Conservation (phyloP, 2,888 invertebrate species). For the Drosophila meridiana region DNA sequence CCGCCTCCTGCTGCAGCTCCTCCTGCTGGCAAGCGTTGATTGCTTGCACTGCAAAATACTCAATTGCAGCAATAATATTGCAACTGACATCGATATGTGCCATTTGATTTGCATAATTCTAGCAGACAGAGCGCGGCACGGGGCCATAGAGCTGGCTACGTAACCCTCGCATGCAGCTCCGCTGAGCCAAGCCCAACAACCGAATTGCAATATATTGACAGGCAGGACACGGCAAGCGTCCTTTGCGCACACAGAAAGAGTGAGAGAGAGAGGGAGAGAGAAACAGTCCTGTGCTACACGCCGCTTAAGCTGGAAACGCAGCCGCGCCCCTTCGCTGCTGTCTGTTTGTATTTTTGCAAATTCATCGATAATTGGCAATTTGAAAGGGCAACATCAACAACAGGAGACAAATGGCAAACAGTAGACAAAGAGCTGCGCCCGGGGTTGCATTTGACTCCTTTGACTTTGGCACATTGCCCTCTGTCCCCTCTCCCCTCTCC, state of each 20-base stretch:
- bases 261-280: neutral
- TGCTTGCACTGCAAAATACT: conserved; percentile 63
- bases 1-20: neutral
- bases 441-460: conserved; percentile 67
- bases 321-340: conserved; percentile 54
- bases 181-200: conserved; percentile 45
- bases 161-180: conserved; percentile 47
- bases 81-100: conserved; percentile 78
- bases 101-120: conserved; percentile 79
- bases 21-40: conserved; percentile 42
- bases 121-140: conserved; percentile 43
- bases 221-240: conserved; percentile 33
- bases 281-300: conserved; percentile 20
- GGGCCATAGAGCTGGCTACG: conserved; percentile 8
- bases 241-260: conserved; percentile 17
- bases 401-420: conserved; percentile 21
- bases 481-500: neutral
- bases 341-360: conserved; percentile 78
- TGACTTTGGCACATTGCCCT: conserved; percentile 60
- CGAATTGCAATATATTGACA: conserved; percentile 66
- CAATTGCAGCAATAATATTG: conserved; percentile 78
- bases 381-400: conserved; percentile 74
- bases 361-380: conserved; percentile 82
- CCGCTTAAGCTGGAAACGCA: conserved; percentile 68
- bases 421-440: conserved; percentile 45